Evolutionary conservation across 2,797 vertebrate species (phyloP).

Genomic region (Phrynocephalus forsythii): DNA sequence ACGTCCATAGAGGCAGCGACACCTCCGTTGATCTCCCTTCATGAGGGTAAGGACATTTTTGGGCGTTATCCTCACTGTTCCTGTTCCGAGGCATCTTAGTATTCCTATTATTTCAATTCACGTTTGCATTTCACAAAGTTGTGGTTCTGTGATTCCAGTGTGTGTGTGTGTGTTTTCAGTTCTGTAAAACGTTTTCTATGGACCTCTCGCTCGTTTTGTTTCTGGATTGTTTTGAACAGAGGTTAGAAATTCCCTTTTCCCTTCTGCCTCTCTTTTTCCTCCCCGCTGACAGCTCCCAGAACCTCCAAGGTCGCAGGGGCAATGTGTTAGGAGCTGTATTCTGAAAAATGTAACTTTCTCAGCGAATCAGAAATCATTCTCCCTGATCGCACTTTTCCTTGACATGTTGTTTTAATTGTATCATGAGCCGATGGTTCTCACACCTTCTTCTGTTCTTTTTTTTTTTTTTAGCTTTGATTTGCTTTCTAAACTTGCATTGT

Average conservation of each 20-base stretch:
- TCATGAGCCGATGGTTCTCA: slow-evolving; percentile 75
- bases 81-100: slow-evolving; percentile 47
- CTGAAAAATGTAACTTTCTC: too few species aligned
- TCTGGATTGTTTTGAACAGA: too few species aligned
- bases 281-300: too few species aligned
- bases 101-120: slow-evolving; percentile 62
- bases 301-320: too few species aligned
- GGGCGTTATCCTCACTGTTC: slow-evolving; percentile 50
- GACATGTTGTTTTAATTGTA: slow-evolving; percentile 74
- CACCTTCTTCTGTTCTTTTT: slow-evolving; percentile 62
- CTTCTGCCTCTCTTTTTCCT: too few species aligned
- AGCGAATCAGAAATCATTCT: slow-evolving; percentile 26
- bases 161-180: slow-evolving; percentile 30
- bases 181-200: slow-evolving; percentile 78
- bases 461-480: slow-evolving; percentile 67
- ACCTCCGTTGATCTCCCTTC: not conserved
- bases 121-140: slow-evolving; percentile 62
- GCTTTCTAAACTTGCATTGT: slow-evolving; percentile 75
- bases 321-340: too few species aligned
- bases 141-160: slow-evolving; percentile 55
- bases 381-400: slow-evolving; percentile 70
- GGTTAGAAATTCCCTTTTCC: too few species aligned
- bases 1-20: not conserved
- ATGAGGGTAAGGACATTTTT: slow-evolving; percentile 8
- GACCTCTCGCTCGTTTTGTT: not conserved